Conservation (phyloP, 1,140 invertebrate species). For the Zophobas atratus region DNA sequence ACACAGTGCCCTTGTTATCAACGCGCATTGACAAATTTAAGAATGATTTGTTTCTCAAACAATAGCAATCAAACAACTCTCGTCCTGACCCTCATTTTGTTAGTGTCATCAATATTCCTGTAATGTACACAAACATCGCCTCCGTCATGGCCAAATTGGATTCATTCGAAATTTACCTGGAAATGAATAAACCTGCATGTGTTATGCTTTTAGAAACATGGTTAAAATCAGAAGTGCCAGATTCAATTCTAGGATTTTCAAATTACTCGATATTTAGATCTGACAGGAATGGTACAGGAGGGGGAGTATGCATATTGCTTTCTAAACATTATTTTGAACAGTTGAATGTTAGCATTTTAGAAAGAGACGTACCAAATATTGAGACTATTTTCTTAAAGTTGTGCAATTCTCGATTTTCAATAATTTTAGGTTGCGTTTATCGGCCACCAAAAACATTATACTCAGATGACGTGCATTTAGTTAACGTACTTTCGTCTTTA, state of each 20-base stretch:
- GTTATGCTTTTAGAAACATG: not conserved
- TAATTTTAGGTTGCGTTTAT: not conserved
- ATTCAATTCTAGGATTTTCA: too few relatives aligned
- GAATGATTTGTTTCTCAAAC: not conserved
- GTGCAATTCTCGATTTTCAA: not conserved
- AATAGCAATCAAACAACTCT: not conserved
- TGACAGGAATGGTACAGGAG: not conserved
- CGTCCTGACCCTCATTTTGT: not conserved
- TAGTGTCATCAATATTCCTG: not conserved
- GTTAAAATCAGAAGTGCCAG: not conserved
- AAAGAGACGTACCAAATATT: not conserved
- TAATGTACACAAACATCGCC: not conserved
- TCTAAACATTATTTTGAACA: not conserved
- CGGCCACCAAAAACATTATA: not conserved
- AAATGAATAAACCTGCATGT: not conserved
- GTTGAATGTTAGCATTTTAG: not conserved
- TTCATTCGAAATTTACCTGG: not conserved
- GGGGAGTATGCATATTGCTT: not conserved
- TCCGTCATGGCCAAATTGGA: not conserved
- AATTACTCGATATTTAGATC: not conserved
- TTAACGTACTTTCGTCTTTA: not conserved
- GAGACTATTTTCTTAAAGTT: not conserved
- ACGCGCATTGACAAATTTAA: not conserved
- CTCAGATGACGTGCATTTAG: not conserved
- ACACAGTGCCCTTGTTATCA: not conserved